Percentiles rank a stretch among this genome's conserved stretches.
Evolutionary conservation across 2,888 invertebrate species (phyloP).

Genomic region (Boloria selene): DNA sequence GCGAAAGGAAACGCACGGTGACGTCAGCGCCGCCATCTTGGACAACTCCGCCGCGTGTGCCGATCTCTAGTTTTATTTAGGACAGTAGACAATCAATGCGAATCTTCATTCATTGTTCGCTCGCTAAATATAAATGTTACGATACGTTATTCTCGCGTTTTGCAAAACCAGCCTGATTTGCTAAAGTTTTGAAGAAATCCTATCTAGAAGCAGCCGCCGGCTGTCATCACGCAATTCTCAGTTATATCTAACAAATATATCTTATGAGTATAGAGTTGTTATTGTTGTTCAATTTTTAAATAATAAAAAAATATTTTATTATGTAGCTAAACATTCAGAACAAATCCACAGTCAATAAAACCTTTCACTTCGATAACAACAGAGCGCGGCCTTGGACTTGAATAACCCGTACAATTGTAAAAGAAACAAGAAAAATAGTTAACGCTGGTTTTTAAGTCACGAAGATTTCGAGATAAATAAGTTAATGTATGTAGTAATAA

Average conservation of each 20-base stretch:
- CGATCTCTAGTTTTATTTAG: conserved; percentile 55
- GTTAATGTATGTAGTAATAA: conserved; percentile 8
- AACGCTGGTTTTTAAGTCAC: conserved; percentile 18
- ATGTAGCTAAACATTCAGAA: conserved; percentile 25
- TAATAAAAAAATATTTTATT: too few relatives aligned
- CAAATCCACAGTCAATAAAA: conserved; percentile 28
- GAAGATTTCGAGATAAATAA: conserved; percentile 24
- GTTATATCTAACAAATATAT: too few relatives aligned
- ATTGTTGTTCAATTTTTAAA: conserved; percentile 5
- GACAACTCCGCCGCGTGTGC: conserved; percentile 47
- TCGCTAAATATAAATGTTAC: conserved; percentile 40
- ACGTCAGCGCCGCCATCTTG: conserved; percentile 74
- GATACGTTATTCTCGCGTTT: conserved; percentile 13
- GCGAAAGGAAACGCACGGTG: conserved; percentile 73
- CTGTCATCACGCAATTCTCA: neutral
- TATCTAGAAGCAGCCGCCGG: neutral
- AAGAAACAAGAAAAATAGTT: conserved; percentile 32
- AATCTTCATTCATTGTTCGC: conserved; percentile 32
- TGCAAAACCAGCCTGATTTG: conserved; percentile 3
- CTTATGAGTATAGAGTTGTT: neutral
- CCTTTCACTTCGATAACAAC: conserved; percentile 37
- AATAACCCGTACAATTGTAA: conserved; percentile 31
- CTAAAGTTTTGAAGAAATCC: conserved; percentile 1
- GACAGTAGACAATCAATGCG: conserved; percentile 50
- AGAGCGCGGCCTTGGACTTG: conserved; percentile 37